These are phyloP conservation scores for Blera fallax DNA, from an alignment of 2,888 invertebrate species.

Conservation along the genomic window DNA sequence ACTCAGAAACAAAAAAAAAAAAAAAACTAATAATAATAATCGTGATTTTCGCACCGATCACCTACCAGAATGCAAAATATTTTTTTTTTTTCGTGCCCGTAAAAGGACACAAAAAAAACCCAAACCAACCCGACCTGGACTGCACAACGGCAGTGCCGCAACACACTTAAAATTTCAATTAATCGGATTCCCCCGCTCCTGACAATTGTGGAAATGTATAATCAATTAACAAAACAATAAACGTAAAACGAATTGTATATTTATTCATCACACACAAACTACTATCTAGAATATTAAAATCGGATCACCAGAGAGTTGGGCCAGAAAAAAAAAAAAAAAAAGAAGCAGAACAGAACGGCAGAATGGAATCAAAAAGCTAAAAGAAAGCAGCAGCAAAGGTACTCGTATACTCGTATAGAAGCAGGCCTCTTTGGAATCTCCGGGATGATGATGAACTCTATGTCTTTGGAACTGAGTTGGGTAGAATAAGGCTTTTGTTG, in stretches of 20 bases:
- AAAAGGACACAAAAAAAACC: conserved; percentile 43
- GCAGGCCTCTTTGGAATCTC: conserved; percentile 56
- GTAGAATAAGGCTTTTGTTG: conserved; percentile 59
- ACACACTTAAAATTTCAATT: conserved; percentile 69
- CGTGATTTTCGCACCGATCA: conserved; percentile 70
- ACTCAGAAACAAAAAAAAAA: not conserved
- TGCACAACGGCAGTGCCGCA: conserved; percentile 25
- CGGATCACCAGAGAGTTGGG: conserved; percentile 78
- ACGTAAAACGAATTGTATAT: conserved; percentile 74
- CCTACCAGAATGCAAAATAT: conserved; percentile 61
- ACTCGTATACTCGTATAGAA: too few species aligned
- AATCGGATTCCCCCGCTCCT: conserved; percentile 46
- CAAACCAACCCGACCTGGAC: conserved; percentile 41
- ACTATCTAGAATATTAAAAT: conserved; percentile 82
- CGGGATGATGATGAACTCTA: conserved; percentile 70
- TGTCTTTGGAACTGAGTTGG: conserved; percentile 24
- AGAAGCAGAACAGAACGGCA: not conserved
- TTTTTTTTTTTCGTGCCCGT: conserved; percentile 10
- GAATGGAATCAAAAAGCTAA: conserved; percentile 75
- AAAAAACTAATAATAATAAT: conserved; percentile 21
- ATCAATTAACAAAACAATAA: conserved; percentile 80
- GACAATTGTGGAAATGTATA: conserved; percentile 72
- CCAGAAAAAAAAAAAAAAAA: conserved; percentile 17
- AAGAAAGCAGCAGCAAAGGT: conserved; percentile 35
- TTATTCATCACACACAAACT: conserved; percentile 72